A percentile compares a stretch with the other conserved stretches of the same genome.
Conservation (phyloP, 2,797 vertebrate species). For the Pipistrellus nathusii region DNA sequence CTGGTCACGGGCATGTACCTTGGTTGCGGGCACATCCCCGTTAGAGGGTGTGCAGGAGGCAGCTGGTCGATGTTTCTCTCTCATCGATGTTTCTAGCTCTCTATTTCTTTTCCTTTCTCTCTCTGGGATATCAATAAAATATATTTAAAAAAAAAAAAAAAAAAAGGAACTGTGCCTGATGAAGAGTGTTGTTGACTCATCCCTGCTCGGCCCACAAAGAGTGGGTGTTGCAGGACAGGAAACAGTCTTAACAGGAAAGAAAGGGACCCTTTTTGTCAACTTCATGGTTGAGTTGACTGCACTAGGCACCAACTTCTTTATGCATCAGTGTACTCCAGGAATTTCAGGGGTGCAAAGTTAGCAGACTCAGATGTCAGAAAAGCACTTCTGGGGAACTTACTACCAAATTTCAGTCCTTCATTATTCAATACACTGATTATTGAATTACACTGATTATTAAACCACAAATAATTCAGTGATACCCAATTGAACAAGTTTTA, state of each 20-base stretch:
- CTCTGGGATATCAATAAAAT: too few species aligned
- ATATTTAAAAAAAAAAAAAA: too few species aligned
- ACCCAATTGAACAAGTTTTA: neutral
- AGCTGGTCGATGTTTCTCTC: too few species aligned
- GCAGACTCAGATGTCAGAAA: neutral
- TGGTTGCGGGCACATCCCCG: too few species aligned
- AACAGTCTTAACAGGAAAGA: neutral
- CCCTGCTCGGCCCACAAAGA: neutral
- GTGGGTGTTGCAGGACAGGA: neutral
- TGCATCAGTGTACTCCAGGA: neutral
- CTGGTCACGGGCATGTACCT: too few species aligned
- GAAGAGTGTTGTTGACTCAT: neutral
- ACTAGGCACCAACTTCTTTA: neutral
- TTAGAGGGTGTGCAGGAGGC: too few species aligned
- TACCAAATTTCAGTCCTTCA: conserved; percentile 6
- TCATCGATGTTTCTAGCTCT: too few species aligned
- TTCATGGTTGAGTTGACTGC: neutral
- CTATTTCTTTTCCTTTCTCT: too few species aligned
- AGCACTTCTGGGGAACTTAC: neutral
- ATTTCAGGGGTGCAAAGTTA: neutral
- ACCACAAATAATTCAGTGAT: conserved; percentile 36
- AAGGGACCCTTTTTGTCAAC: neutral
- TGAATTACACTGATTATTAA: conserved; percentile 2
- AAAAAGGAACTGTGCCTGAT: neutral
- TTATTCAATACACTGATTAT: neutral